Base-by-base conservation (phyloP, 2,888 invertebrate genomes). In the Agrotis clavis region DNA sequence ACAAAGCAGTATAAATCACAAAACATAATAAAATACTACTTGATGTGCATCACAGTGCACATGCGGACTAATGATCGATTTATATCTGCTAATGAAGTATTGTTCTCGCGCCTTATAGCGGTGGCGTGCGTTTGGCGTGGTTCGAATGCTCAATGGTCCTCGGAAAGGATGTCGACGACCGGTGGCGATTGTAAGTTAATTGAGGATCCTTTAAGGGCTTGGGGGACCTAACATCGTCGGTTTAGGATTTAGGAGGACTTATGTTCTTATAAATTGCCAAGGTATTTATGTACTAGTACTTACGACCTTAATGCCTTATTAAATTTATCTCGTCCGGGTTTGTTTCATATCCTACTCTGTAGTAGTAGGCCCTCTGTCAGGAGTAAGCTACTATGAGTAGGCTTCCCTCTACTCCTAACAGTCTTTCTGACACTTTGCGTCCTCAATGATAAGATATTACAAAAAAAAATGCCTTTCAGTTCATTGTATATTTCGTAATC, bases 81-180 rank as follows among this genome's bases (percentile, higher is more conserved):
- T 77, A 59, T 74, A 79, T 82, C 80, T 71, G 59, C 67, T 87
- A 87, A 88, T 85, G 87, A 85, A 67, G 77, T 71, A 88, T 88
- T 88, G 87, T 87, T 82, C 71, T 67, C 53, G 16, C 30, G 71
- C 74, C 16, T 59, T 62, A 67, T 61, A 45, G 60, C 50, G 14
- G 2, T 60, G 25, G n/a, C 21, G 19, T 54, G 63, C 71, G 60
- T 48, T 56, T n/a, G n/a, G 7, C 18, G 64, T 72, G 80, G 18
- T 9, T 53, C 11, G 74, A 78, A 80, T 84, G 70, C 45, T 70
- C 61, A 84, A 48, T 21, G 54, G 21, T 59, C 13, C 18, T 48
- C 19, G 30, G 45, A 11, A 59, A 63, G 56, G 59, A 71, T 60
- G 81, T 74, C 60, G 69, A 54, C 53, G 69, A 67, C 71, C 62